These are phyloP conservation scores for Drosophila mettleri DNA, from an alignment of 2,888 invertebrate genomes.

Conservation along the genomic window DNA sequence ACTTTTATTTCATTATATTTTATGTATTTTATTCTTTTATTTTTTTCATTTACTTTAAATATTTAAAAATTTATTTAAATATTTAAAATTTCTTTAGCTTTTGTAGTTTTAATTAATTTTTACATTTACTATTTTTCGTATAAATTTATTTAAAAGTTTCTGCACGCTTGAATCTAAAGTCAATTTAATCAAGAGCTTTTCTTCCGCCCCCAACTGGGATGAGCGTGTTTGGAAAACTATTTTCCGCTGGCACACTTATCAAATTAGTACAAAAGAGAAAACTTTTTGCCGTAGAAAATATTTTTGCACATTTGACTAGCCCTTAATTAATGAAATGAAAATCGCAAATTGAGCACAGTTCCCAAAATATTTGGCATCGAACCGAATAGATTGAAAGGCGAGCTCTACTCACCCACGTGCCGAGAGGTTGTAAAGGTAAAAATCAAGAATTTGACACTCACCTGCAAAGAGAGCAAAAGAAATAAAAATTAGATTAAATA, in stretches of 20 bases:
- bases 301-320: conserved; percentile 12
- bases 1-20: not conserved
- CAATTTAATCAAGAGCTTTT: conserved; percentile 19
- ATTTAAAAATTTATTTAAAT: not conserved
- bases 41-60: too few species aligned
- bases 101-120: not conserved
- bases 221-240: conserved; percentile 10
- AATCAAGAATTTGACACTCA: conserved; percentile 48
- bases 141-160: not conserved
- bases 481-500: conserved; percentile 43
- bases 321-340: conserved; percentile 45
- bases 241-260: conserved; percentile 24
- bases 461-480: conserved; percentile 57
- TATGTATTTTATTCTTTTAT: too few species aligned
- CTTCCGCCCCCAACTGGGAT: not conserved
- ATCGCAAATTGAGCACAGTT: not conserved
- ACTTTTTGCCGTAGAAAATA: conserved; percentile 23
- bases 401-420: conserved; percentile 32
- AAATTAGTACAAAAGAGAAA: conserved; percentile 21
- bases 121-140: not conserved
- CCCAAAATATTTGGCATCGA: conserved; percentile 4
- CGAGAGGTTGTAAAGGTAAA: not conserved
- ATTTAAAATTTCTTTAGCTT: not conserved
- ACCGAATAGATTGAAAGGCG: conserved; percentile 2
- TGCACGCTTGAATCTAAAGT: not conserved